Evolutionary conservation across 2,797 vertebrate species (phyloP).

Genomic region (Neoniphon sammara): DNA sequence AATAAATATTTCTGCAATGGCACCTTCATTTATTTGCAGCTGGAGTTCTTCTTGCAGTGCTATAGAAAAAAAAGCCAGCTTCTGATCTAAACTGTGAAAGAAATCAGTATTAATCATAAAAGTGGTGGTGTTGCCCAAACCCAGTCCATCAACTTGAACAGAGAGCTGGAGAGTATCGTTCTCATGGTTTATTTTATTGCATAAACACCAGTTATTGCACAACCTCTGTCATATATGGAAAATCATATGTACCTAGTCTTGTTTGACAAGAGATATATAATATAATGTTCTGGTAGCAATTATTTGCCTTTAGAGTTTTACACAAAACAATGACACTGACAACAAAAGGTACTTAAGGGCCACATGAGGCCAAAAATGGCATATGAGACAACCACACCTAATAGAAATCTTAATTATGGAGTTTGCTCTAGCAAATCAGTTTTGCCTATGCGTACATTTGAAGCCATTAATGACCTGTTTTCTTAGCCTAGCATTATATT

Average conservation of each 20-base stretch:
- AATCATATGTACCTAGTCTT: conserved; percentile 14
- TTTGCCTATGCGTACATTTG: not conserved
- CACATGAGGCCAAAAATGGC: not conserved
- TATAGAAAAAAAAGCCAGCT: not conserved
- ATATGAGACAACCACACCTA: not conserved
- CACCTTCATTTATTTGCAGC: conserved; percentile 32
- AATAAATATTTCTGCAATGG: conserved; percentile 83
- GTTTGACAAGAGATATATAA: conserved; percentile 16
- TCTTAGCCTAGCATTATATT: not conserved
- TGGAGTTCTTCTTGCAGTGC: conserved; percentile 20
- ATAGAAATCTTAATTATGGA: not conserved
- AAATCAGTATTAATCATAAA: not conserved
- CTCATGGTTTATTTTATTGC: conserved; percentile 41
- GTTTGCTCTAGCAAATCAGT: not conserved
- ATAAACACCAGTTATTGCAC: conserved; percentile 21
- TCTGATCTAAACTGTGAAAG: not conserved
- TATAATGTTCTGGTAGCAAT: not conserved
- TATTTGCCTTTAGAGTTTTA: not conserved
- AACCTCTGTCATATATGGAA: conserved; percentile 20
- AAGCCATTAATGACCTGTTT: not conserved
- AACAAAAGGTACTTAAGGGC: not conserved
- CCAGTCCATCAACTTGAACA: not conserved
- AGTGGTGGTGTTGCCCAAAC: not conserved
- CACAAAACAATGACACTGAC: not conserved
- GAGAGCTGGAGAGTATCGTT: not conserved